Base-by-base conservation (phyloP, 2,888 invertebrate genomes). In the Oscheius onirici region DNA sequence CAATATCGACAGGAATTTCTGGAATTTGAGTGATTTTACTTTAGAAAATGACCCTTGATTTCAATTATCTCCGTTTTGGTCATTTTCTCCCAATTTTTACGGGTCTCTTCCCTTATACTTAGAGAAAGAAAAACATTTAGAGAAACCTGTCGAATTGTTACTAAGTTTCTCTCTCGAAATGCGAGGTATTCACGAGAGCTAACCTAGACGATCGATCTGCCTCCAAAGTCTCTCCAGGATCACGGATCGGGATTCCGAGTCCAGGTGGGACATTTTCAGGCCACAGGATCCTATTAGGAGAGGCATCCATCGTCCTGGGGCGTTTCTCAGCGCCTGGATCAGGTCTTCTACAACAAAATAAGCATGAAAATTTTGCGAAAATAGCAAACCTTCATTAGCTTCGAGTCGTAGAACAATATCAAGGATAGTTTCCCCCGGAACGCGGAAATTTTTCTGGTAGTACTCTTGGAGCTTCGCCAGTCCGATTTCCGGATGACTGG, bases 171-270 rank as follows among this genome's bases (percentile, higher is more conserved):
- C n/a, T n/a, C n/a, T n/a, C n/a, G n/a, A n/a, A n/a, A n/a, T n/a
- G n/a, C n/a, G n/a, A n/a, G n/a, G n/a, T n/a, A n/a, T n/a, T n/a
- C n/a, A n/a, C n/a, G n/a, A 22, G n/a, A 24, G 40, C 55, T 40
- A 20, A 75, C 78, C 68, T 55, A 73, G 57, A 0, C 55, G 51
- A 15, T 67, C 49, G 17, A 80, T 54, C 17, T 73, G 71, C 1
- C 49, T 22, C 78, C 79, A 79, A 11, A 82, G 43, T 57, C 81
- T 57, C 0, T 76, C 70, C n/a, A 83, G 52, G 54, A 83, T 73
- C 10, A 77, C 54, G 0, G 20, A 5, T 1, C 63, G 24, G 2
- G 26, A 20, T 24, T 24, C 8, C 8, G 15, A 13, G 26, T 17
- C 58, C 24, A 80, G 49, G 61, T 81, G 80, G 0, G 82, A 79